These are phyloP conservation scores for Endotricha flammealis DNA, from an alignment of 2,888 invertebrate genomes.

Conservation along the genomic window DNA sequence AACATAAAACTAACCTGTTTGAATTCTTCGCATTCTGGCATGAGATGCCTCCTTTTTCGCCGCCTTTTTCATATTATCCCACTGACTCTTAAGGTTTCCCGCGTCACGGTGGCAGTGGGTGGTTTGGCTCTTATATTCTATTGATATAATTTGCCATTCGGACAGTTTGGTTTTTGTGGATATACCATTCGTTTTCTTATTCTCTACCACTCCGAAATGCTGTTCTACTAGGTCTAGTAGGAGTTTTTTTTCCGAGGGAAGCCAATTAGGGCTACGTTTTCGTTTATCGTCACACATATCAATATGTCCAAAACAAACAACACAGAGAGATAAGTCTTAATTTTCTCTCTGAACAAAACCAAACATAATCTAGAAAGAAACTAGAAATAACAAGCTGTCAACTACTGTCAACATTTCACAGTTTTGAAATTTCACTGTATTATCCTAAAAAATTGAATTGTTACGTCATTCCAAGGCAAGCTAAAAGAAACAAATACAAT, in stretches of 20 bases:
- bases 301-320: too few species aligned
- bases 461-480: too few species aligned
- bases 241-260: slow-evolving; percentile 10
- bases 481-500: too few species aligned
- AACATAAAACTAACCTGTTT: slow-evolving; percentile 9
- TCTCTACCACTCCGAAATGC: slow-evolving; percentile 8
- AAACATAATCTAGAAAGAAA: too few species aligned
- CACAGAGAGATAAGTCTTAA: too few species aligned
- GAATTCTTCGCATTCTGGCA: slow-evolving; percentile 1
- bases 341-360: too few species aligned
- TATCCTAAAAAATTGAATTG: too few species aligned
- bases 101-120: slow-evolving; percentile 4
- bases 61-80: slow-evolving; percentile 13
- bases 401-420: too few species aligned
- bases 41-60: slow-evolving; percentile 11
- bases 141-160: slow-evolving; percentile 10
- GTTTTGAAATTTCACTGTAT: too few species aligned
- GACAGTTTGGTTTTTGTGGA: slow-evolving; percentile 9
- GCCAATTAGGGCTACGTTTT: slow-evolving; percentile 14
- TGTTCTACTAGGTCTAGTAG: slow-evolving; percentile 10
- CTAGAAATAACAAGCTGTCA: too few species aligned
- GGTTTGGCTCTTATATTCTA: slow-evolving; percentile 10
- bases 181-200: slow-evolving; percentile 12
- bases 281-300: slow-evolving; percentile 7
- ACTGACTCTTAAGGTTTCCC: slow-evolving; percentile 12